Evolutionary conservation across 2,888 invertebrate genomes (phyloP).

Genomic region (Campoplex nolae): DNA sequence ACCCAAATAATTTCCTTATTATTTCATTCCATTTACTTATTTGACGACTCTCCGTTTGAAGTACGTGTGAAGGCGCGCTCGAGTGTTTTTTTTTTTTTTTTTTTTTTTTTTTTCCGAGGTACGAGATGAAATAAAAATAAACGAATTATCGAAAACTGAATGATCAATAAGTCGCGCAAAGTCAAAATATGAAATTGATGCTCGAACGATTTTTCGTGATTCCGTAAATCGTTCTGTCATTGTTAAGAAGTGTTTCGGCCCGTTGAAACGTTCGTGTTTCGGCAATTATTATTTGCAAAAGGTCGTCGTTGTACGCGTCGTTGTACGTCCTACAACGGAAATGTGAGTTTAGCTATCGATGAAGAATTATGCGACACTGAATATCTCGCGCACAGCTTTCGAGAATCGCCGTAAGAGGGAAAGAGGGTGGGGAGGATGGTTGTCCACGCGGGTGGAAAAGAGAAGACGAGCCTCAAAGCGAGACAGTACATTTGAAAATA

Average conservation of each 20-base stretch:
- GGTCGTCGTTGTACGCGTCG: not conserved
- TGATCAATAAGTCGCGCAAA: too few species aligned
- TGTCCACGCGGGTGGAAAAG: not conserved
- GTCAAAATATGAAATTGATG: too few species aligned
- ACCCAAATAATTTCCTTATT: not conserved
- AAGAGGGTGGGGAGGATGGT: not conserved
- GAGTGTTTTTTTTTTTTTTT: too few species aligned
- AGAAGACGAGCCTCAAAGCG: not conserved
- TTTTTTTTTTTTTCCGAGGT: too few species aligned
- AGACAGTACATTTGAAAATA: not conserved
- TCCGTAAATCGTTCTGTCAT: too few species aligned
- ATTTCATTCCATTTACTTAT: not conserved
- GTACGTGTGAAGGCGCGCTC: not conserved
- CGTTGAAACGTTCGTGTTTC: too few species aligned
- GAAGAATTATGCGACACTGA: constrained; percentile 9
- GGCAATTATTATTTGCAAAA: too few species aligned
- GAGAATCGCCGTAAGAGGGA: not conserved
- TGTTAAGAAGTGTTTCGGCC: too few species aligned
- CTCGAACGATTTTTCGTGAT: too few species aligned
- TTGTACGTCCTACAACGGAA: not conserved
- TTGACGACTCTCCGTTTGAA: not conserved
- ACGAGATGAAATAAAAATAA: too few species aligned
- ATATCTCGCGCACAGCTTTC: not conserved
- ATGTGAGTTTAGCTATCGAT: not conserved
- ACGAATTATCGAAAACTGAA: too few species aligned